phyloP scores from a whole-genome alignment of 64 coral and sea anemone genomes.

The Cladopsammia gracilis region DNA sequence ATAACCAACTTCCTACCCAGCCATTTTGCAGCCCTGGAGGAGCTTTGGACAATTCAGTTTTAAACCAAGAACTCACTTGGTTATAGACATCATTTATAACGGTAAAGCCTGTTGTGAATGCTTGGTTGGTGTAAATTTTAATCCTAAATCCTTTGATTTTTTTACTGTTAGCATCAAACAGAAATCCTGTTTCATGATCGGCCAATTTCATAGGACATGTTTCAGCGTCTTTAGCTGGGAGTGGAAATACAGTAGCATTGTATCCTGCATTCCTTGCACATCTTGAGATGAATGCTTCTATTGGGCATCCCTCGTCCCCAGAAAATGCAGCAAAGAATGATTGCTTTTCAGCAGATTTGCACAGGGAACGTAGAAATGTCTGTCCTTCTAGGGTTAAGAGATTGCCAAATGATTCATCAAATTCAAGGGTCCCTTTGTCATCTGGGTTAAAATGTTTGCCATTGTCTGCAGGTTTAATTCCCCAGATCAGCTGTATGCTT shows the following conservation, averaged over 20 bases:
- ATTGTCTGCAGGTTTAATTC: conserved; percentile 84
- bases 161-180: conserved; percentile 52
- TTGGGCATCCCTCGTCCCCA: background rate
- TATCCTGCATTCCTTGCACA: background rate
- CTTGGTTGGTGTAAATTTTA: conserved; percentile 17
- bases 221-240: conserved; percentile 44
- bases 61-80: conserved; percentile 66
- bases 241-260: conserved; percentile 78
- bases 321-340: conserved; percentile 39
- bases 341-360: conserved; percentile 56
- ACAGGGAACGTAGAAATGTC: conserved; percentile 73
- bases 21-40: conserved; percentile 76
- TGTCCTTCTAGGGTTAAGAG: conserved; percentile 67
- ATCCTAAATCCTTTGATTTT: conserved; percentile 44
- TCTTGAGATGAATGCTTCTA: background rate
- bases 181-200: background rate
- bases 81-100: conserved; percentile 81
- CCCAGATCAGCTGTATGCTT: conserved; percentile 70
- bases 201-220: conserved; percentile 40
- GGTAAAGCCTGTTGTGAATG: conserved; percentile 65
- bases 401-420: conserved; percentile 69
- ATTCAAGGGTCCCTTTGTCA: conserved; percentile 75
- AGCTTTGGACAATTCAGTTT: conserved; percentile 45
- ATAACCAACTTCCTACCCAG: conserved; percentile 54
- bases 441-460: conserved; percentile 86